phyloP scores from a whole-genome alignment of 2,888 invertebrate species.

The Ligdia adustata region DNA sequence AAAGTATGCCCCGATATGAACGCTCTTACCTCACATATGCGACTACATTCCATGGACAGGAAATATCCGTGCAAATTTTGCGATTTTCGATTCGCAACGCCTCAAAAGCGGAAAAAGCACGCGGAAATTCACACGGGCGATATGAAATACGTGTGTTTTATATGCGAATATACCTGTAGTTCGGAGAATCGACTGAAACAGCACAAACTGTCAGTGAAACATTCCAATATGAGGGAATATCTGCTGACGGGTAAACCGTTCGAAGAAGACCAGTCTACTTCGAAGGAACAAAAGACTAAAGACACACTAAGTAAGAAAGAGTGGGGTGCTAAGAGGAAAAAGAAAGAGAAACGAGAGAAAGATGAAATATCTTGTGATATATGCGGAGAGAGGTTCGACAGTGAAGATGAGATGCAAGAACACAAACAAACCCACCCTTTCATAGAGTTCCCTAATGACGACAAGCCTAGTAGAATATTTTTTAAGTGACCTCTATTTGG shows the following conservation, averaged over 20 bases:
- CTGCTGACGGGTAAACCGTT: conserved; percentile 62
- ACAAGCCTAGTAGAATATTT: conserved; percentile 78
- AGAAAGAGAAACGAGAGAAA: conserved; percentile 38
- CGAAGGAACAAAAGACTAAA: conserved; percentile 48
- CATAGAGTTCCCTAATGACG: conserved; percentile 77
- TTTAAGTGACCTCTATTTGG: conserved; percentile 65
- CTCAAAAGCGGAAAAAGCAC: conserved; percentile 68
- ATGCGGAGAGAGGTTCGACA: conserved; percentile 69
- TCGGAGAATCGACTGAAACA: conserved; percentile 70
- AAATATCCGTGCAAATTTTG: conserved; percentile 76
- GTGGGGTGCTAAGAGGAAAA: conserved; percentile 52
- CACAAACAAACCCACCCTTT: conserved; percentile 78
- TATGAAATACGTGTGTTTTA: conserved; percentile 78
- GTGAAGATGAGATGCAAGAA: conserved; percentile 63
- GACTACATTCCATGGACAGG: conserved; percentile 68
- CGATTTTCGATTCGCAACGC: conserved; percentile 73
- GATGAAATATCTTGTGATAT: conserved; percentile 62
- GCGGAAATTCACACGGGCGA: conserved; percentile 74
- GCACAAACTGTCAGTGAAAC: conserved; percentile 70
- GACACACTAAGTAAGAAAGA: conserved; percentile 45
- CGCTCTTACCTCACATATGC: conserved; percentile 69
- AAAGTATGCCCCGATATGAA: conserved; percentile 72
- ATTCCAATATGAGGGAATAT: conserved; percentile 70
- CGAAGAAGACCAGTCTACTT: conserved; percentile 52
- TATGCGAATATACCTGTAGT: conserved; percentile 76